phyloP scores from a whole-genome alignment of 2,113 vertebrate species.

The Cathartes aura region DNA sequence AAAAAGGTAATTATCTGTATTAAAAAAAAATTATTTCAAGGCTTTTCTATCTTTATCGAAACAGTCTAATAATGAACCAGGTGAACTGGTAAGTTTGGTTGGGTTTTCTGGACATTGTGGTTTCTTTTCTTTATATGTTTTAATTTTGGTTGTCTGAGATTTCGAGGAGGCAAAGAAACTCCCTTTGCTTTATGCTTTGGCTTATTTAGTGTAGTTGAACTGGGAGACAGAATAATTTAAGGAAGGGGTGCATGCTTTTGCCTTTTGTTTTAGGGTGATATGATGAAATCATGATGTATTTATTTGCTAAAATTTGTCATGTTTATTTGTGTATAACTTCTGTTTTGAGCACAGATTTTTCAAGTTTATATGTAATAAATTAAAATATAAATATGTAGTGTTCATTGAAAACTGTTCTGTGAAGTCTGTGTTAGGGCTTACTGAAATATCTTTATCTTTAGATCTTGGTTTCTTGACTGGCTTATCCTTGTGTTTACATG shows the following conservation, averaged over 20 bases:
- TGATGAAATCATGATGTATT: background rate
- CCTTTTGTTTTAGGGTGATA: background rate
- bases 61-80: background rate
- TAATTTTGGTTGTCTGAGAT: background rate
- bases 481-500: background rate
- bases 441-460: background rate
- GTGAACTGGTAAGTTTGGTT: background rate
- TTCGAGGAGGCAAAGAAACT: background rate
- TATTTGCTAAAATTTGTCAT: background rate
- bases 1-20: conserved; percentile 78
- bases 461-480: background rate
- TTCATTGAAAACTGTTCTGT: background rate
- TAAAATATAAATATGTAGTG: background rate
- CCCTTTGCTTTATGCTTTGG: background rate
- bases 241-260: background rate
- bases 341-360: background rate
- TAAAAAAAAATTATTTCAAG: background rate
- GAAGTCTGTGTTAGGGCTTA: background rate
- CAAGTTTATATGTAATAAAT: background rate
- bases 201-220: background rate
- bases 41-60: fast-evolving
- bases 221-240: background rate
- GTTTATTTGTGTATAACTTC: background rate
- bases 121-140: background rate
- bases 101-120: background rate